Evolutionary conservation across 2,113 vertebrate species (phyloP), one percentile per base, ranked within the genome.

Genomic region (Nicator chloris): DNA sequence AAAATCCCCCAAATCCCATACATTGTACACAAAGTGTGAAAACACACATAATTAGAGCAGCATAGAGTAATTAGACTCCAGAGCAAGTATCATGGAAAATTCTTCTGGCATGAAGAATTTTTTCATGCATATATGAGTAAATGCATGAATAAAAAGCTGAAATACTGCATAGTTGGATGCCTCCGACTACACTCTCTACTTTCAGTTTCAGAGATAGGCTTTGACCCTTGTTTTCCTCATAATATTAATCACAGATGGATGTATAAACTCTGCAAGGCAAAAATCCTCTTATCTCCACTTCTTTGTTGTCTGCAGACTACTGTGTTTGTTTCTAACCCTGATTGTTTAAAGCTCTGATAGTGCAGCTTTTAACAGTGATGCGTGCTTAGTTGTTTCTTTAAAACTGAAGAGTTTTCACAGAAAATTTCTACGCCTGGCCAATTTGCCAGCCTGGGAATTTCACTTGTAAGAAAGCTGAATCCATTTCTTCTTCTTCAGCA

Each of bases 281-380:
- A 96, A 97, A 96, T 96, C 90, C 95, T 96, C 92, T 96, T 96
- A 94, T 93, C 88, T 89, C 54, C 31, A 73, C 50, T 93, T 94
- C 60, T 90, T 94, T 94, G 57, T 89, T 91, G 92, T 69, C 73
- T 88, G 56, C 82, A 83, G 71, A 30, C 56, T 61, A 15, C 70
- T 37, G 49, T 92, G 65, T 35, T 45, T 75, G 51, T 61, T 96
- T 79, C 69, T 64, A 93, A 6, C 83, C 64, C 69, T 35, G 45
- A 51, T 73, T 90, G 57, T 59, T 84, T 78, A 75, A 81, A 71
- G 72, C 82, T 88, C 31, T 68, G 72, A 70, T 77, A 53, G 23
- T 33, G 28, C 54, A 63, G 65, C 54, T 90, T 87, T 72, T 79
- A 66, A 28, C 66, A 84, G 33, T 23, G 54, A 35, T 70, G 42